phyloP scores from a whole-genome alignment of 2,888 invertebrate species.

The Cepaea hortensis region DNA sequence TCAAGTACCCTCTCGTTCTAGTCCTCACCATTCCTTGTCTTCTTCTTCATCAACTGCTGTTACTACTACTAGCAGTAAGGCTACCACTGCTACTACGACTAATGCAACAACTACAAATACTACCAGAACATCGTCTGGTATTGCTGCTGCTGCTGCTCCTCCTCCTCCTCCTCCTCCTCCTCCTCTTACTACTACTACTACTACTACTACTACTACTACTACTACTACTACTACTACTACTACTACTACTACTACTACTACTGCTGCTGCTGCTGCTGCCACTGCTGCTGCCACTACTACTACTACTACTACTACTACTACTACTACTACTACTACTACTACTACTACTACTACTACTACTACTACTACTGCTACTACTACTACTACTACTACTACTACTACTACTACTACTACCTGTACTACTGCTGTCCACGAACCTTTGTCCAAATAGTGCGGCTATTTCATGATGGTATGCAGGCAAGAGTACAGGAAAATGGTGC shows the following conservation, averaged over 20 bases:
- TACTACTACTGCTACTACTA: slow-evolving; percentile 31
- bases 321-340: too few relatives aligned
- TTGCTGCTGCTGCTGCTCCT: background rate
- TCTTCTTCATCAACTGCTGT: background rate
- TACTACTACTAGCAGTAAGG: background rate
- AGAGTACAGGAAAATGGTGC: too few relatives aligned
- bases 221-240: background rate
- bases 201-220: slow-evolving; percentile 24
- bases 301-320: slow-evolving; percentile 29
- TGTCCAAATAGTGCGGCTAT: too few relatives aligned
- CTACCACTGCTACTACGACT: slow-evolving; percentile 16
- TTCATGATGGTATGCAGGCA: too few relatives aligned
- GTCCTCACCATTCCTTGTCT: too few relatives aligned
- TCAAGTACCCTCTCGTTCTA: background rate
- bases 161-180: background rate
- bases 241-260: background rate
- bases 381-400: slow-evolving; percentile 36
- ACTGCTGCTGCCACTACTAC: background rate
- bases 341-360: background rate
- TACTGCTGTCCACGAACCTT: slow-evolving; percentile 12
- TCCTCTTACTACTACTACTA: slow-evolving; percentile 5
- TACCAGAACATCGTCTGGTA: background rate
- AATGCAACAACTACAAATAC: background rate
- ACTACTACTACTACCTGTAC: slow-evolving; percentile 32
- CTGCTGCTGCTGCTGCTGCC: background rate